phyloP scores from a whole-genome alignment of 2,888 invertebrate species.

The Unio pictorum region DNA sequence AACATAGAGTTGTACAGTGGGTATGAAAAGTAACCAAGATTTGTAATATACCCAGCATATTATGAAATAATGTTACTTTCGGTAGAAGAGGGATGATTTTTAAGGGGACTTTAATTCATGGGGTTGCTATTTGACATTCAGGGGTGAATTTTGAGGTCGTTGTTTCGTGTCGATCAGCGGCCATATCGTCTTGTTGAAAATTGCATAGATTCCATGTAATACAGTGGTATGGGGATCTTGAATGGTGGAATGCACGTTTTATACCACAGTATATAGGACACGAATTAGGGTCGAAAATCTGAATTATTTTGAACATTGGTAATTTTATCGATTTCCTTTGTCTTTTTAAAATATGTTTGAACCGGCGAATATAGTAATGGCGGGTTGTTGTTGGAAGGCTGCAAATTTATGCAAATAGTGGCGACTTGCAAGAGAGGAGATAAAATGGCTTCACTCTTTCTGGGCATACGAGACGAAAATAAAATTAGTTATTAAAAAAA shows the following conservation, averaged over 20 bases:
- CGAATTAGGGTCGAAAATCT: no score
- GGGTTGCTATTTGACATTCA: conserved; percentile 50
- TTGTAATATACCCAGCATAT: conserved; percentile 20
- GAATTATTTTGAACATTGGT: conserved; percentile 1
- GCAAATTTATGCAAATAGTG: conserved; percentile 27
- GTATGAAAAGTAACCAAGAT: conserved; percentile 35
- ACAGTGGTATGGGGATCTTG: neutral
- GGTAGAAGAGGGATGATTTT: conserved; percentile 46
- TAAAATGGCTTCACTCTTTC: no score
- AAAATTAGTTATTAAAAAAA: no score
- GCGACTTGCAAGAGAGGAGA: no score
- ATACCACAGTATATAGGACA: no score
- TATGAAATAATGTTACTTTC: conserved; percentile 20
- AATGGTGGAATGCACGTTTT: no score
- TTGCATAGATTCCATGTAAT: neutral
- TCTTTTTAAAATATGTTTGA: conserved; percentile 28
- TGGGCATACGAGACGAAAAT: no score
- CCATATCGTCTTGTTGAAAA: no score
- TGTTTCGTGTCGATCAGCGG: conserved; percentile 41
- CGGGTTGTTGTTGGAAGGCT: conserved; percentile 25
- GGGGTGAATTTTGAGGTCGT: conserved; percentile 65
- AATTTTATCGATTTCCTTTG: conserved; percentile 22
- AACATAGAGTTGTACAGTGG: conserved; percentile 41
- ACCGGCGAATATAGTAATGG: conserved; percentile 37
- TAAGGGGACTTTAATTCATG: conserved; percentile 67